These are phyloP conservation scores for Chamaetylas fuelleborni DNA, from an alignment of 2,113 vertebrate species.

Conservation along the genomic window DNA sequence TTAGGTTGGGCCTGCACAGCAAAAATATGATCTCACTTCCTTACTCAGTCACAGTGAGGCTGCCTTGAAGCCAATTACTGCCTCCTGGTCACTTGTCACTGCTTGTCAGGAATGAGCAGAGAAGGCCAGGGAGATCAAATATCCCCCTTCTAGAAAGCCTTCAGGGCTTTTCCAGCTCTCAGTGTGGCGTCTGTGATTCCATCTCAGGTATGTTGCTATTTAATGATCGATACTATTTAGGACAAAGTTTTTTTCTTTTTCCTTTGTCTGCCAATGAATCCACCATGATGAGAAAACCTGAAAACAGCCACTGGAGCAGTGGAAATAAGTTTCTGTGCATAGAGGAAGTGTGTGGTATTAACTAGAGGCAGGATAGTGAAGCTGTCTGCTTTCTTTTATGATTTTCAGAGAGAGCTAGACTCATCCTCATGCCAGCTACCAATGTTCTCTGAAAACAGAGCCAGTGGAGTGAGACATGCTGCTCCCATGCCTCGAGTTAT, in stretches of 20 bases:
- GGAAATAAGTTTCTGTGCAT: background rate
- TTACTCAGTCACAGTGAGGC: background rate
- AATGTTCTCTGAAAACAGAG: conserved; percentile 52
- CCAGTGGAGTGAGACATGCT: conserved; percentile 60
- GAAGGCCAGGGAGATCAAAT: background rate
- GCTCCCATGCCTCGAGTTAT: conserved; percentile 38
- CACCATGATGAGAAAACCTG: background rate
- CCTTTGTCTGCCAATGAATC: background rate
- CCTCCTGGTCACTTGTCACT: background rate
- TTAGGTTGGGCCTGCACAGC: background rate
- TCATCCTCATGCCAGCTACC: conserved; percentile 6
- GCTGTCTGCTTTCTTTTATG: conserved; percentile 4
- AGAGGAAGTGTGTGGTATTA: background rate
- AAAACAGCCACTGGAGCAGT: background rate
- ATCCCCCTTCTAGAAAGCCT: background rate
- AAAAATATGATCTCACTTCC: background rate
- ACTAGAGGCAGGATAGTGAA: background rate
- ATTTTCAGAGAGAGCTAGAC: background rate
- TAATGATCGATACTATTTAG: background rate
- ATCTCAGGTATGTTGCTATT: background rate
- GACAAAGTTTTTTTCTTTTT: background rate
- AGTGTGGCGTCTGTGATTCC: background rate
- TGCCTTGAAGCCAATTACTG: background rate
- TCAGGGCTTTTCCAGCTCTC: background rate
- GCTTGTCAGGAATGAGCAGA: background rate